Evolutionary conservation across 2,888 invertebrate genomes (phyloP), one percentile per base, ranked within the genome.

Genomic region (Deilephila porcellus): DNA sequence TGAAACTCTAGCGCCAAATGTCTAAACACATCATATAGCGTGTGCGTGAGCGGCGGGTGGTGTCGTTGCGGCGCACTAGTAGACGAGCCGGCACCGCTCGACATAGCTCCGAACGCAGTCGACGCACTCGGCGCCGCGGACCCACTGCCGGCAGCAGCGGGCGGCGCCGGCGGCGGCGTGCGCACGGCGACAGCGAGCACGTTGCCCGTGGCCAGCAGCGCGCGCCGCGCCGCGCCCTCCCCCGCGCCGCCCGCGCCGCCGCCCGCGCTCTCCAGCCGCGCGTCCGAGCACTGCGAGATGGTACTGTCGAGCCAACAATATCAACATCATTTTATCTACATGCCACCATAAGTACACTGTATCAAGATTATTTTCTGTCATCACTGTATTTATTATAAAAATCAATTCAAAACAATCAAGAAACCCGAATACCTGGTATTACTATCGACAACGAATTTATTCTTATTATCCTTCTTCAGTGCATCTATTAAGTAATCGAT

Each of bases 191-290:
- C 80, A 73, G 88, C 84, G 71, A 97, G 91, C 77, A 95, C 95
- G 74, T 96, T 96, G 67, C 96, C 95, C 71, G 97, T 97, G 45
- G 96, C 93, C 60, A 97, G 96, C 70, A 97, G 95, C 78, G 97
- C 95, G 83, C 97, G 96, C 75, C 97, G 95, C 45, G 98, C 94
- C 25, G 97, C 92, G 63, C 96, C 95, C 67, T 97, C 96, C 88
- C 98, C 98, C 29, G 98, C 96, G 88, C 98, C 98, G 20, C 97
- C 96, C 73, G 96, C 95, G 56, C 96, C 96, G 81, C 98, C 97
- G 17, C 98, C 96, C 0, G 98, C 97, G 78, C 96, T 96, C 85
- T 98, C 98, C 60, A 98, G 91, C 64, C 98, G 96, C 17, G 90
- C 89, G 85, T 94, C 93, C 80, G 88, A 87, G 85, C 93, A 94